Base-by-base conservation (phyloP, 2,888 invertebrate genomes). In the Neoscelio sp. region DNA sequence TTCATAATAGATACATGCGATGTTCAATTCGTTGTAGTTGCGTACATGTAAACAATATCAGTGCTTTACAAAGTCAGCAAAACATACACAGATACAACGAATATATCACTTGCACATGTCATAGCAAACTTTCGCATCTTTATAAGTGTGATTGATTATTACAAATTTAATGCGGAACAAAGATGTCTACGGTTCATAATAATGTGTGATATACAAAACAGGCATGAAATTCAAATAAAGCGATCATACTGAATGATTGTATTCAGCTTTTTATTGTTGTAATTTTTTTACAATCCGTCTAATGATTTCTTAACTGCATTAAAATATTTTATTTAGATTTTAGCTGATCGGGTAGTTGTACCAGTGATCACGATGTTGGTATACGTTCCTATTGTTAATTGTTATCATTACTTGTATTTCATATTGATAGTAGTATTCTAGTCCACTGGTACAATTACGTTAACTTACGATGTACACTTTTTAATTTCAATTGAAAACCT, bases 51-150 rank as follows among this genome's bases (percentile, higher is more conserved):
- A 44, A 46, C 42, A 30, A 56, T 54, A 48, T 42, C 33, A 38
- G 4, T 23, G 54, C 26, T 54, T 56, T 44, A 3, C 5, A 4
- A 35, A 33, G 4, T 13, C 6, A 58, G 3, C 8, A 15, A 56
- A 26, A 46, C 23, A 23, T 67, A 70, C 58, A 58, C 38, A 40
- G 58, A 50, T 58, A 70, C 70, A 70, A 70, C 58, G 58, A 70
- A 70, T 30, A 50, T 28, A 58, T 58, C 38, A 23, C 33, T 38
- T 68, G 26, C 56, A 70, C 48, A 40, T 58, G 17, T 48, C 33
- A 58, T 38, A 33, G 44, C 20, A 65, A 52, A 54, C 30, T 54
- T 67, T 67, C 52, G 28, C 56, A 68, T 68, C 67, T 68, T 68
- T 68, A 38, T 68, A 68, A 56, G 26, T 68, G 56, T 46, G 26